These are phyloP conservation scores for Rhea pennata DNA, from an alignment of 2,113 vertebrate genomes.

Conservation along the genomic window DNA sequence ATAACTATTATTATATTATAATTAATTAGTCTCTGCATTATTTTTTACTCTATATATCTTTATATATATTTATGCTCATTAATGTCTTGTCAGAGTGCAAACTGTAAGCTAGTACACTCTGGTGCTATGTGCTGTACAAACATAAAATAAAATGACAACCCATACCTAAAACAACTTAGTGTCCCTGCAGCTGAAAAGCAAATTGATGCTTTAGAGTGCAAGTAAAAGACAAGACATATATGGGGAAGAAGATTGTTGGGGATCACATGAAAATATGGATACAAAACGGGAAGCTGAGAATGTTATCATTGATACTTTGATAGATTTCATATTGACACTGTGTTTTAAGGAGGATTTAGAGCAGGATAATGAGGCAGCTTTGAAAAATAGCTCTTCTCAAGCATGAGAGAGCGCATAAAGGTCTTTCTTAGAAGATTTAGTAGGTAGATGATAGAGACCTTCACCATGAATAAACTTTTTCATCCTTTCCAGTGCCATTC, in stretches of 20 bases:
- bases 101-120: neutral
- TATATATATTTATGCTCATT: neutral
- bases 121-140: rapidly evolving
- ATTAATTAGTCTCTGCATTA: neutral
- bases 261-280: neutral
- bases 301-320: neutral
- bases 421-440: neutral
- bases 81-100: neutral
- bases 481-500: neutral
- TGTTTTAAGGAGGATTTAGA: neutral
- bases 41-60: neutral
- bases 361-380: neutral
- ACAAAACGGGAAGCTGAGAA: neutral
- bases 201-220: neutral
- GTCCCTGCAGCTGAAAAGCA: too few relatives aligned
- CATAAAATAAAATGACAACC: neutral
- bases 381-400: neutral
- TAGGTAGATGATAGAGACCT: neutral
- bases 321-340: neutral
- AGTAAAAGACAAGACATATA: neutral
- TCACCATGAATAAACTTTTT: neutral
- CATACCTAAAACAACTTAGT: neutral
- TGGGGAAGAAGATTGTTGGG: neutral
- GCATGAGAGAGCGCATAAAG: neutral
- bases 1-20: too few relatives aligned